A percentile compares a stretch with the other conserved stretches of the same genome.
Conservation (phyloP, 2,797 vertebrate species). For the Naso thynnoides region DNA sequence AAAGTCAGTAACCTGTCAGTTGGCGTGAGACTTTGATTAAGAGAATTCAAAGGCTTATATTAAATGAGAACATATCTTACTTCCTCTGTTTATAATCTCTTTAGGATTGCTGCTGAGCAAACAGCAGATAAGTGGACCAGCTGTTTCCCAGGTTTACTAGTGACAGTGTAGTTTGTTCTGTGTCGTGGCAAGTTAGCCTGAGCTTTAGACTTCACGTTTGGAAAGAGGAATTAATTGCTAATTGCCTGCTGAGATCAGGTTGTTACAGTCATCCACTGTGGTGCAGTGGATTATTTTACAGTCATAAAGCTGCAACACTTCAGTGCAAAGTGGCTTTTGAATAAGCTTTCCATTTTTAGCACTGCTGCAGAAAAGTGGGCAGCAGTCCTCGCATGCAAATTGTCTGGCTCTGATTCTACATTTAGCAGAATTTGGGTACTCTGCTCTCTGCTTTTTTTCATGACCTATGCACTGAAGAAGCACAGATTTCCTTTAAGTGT, state of each 20-base stretch:
- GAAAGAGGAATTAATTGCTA: background rate
- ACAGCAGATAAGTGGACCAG: background rate
- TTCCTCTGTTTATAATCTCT: background rate
- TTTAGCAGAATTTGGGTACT: background rate
- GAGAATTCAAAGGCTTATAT: background rate
- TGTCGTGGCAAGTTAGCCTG: too few relatives aligned
- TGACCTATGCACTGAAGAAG: too few relatives aligned
- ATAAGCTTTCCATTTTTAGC: conserved; percentile 30
- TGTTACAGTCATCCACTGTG: background rate
- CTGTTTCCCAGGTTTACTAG: background rate
- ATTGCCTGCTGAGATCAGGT: background rate
- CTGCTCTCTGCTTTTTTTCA: too few relatives aligned
- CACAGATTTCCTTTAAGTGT: too few relatives aligned
- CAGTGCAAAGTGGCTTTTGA: conserved; percentile 2
- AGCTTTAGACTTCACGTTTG: background rate
- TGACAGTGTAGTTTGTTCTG: background rate
- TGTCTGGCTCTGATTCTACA: background rate
- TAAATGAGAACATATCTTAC: background rate
- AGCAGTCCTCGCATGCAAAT: background rate
- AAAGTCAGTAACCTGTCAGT: background rate
- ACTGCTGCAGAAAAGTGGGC: conserved; percentile 24
- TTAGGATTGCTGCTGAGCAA: background rate
- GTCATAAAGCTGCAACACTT: background rate
- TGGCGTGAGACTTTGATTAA: conserved; percentile 1
- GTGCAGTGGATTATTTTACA: background rate